phyloP scores from a whole-genome alignment of 2,888 invertebrate genomes.

The Drosophila peninsularis region DNA sequence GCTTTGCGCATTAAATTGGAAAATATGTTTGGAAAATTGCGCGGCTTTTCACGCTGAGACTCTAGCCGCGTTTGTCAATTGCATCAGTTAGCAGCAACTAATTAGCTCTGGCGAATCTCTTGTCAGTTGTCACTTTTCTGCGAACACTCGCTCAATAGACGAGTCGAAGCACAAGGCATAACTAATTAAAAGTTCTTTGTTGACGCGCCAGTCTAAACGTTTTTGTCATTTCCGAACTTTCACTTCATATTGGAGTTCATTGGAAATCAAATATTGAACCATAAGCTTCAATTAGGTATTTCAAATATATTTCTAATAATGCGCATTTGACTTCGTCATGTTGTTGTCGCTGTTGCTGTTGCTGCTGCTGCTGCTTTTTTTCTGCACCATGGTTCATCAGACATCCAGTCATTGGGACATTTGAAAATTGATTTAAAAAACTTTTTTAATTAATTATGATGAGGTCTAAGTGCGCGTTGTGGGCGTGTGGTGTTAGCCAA shows the following conservation, averaged over 20 bases:
- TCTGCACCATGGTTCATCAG: slow-evolving; percentile 64
- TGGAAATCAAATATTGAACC: background rate
- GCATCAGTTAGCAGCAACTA: slow-evolving; percentile 36
- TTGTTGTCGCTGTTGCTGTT: slow-evolving; percentile 13
- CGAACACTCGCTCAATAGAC: slow-evolving; percentile 6
- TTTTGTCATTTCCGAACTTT: background rate
- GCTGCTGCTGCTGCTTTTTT: slow-evolving; percentile 25
- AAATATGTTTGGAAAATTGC: slow-evolving; percentile 31
- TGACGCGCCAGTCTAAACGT: background rate
- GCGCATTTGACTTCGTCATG: slow-evolving; percentile 18
- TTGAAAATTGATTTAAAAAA: slow-evolving; percentile 77
- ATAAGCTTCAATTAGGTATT: background rate
- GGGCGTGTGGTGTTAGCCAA: slow-evolving; percentile 9
- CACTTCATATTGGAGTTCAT: background rate
- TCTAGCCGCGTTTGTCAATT: slow-evolving; percentile 2
- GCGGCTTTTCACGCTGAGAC: slow-evolving; percentile 7
- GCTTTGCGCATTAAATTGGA: slow-evolving; percentile 51
- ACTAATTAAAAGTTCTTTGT: slow-evolving; percentile 54
- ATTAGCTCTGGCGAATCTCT: slow-evolving; percentile 35
- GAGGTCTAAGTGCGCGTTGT: slow-evolving; percentile 60
- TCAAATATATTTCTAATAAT: background rate
- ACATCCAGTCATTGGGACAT: slow-evolving; percentile 70
- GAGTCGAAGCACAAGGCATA: slow-evolving; percentile 13
- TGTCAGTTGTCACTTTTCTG: slow-evolving; percentile 31
- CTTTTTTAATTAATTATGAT: slow-evolving; percentile 81